These are phyloP conservation scores for Agapornis roseicollis DNA, from an alignment of 2,113 vertebrate species.

Conservation along the genomic window DNA sequence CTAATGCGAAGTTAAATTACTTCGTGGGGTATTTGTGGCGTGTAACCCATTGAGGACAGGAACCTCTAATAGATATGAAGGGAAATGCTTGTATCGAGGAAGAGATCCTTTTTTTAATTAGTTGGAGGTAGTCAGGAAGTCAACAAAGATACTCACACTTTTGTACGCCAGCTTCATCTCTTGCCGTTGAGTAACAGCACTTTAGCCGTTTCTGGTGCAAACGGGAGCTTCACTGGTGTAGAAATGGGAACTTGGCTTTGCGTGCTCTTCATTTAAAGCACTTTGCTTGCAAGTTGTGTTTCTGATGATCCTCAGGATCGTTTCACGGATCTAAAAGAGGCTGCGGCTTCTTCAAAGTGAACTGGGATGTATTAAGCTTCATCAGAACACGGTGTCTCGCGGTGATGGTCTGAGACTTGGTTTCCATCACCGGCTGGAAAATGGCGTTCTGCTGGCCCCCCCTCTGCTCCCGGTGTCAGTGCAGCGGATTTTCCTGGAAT, in stretches of 20 bases:
- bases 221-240: not conserved
- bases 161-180: fast-evolving
- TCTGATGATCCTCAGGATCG: not conserved
- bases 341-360: not conserved
- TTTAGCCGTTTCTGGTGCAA: not conserved
- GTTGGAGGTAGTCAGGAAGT: not conserved
- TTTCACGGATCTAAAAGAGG: not conserved
- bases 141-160: not conserved
- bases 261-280: not conserved
- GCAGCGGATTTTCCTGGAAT: not conserved
- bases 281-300: not conserved
- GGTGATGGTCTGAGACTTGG: not conserved
- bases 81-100: not conserved
- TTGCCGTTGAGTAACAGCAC: not conserved
- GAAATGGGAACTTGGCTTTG: not conserved
- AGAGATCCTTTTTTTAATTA: not conserved
- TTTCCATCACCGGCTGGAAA: constrained; percentile 11
- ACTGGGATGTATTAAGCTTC: not conserved
- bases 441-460: not conserved
- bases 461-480: not conserved
- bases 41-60: not conserved
- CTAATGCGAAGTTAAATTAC: not conserved
- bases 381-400: not conserved
- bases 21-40: not conserved
- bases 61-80: not conserved